These are phyloP conservation scores for Egretta garzetta DNA, from an alignment of 2,113 vertebrate species.

Conservation along the genomic window DNA sequence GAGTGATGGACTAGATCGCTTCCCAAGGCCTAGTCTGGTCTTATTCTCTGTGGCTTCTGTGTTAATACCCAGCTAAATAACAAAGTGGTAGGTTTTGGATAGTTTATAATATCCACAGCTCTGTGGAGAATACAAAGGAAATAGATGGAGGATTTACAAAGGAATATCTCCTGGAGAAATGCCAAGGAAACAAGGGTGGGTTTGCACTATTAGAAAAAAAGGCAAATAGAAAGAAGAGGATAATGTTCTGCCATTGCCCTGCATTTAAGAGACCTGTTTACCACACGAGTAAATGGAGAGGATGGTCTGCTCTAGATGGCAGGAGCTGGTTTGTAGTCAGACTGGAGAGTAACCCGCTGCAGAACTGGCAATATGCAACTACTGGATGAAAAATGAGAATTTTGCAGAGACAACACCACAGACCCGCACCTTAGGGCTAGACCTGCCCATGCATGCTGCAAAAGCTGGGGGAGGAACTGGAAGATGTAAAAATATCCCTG, in stretches of 20 bases:
- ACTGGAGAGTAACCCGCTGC: background rate
- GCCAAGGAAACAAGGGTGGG: background rate
- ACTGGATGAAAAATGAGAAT: background rate
- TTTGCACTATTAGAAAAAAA: background rate
- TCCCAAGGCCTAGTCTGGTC: background rate
- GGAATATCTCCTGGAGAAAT: background rate
- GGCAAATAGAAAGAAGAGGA: background rate
- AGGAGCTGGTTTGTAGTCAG: background rate
- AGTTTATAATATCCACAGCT: background rate
- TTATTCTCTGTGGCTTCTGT: background rate
- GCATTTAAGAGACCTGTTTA: background rate
- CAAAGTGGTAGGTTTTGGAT: background rate
- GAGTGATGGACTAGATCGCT: background rate
- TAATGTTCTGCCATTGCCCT: background rate
- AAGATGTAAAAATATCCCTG: background rate
- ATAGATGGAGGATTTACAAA: background rate
- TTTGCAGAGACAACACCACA: background rate
- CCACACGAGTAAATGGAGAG: background rate
- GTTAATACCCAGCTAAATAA: background rate
- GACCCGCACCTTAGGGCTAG: background rate
- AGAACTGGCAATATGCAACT: background rate
- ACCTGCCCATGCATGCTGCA: fast-evolving
- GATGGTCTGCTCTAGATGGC: background rate
- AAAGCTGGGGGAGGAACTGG: background rate
- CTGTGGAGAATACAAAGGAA: background rate